phyloP scores from a whole-genome alignment of 2,888 invertebrate species.

The Pterobdella sp. region DNA sequence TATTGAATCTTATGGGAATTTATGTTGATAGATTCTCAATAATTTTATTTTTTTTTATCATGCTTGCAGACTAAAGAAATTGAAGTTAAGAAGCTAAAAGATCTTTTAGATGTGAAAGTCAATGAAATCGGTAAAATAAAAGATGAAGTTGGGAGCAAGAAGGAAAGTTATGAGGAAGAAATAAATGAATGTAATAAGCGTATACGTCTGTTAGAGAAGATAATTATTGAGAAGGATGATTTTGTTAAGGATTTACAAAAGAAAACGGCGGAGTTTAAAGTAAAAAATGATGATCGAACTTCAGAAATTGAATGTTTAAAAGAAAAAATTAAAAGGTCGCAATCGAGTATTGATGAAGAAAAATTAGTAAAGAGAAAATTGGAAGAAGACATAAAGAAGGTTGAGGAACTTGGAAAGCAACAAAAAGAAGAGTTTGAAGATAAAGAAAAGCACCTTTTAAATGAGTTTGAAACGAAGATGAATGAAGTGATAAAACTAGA shows the following conservation, averaged over 20 bases:
- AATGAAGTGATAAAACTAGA: slow-evolving; percentile 14
- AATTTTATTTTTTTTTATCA: background rate
- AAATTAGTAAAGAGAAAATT: background rate
- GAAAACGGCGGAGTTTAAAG: background rate
- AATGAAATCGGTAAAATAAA: background rate
- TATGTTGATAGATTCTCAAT: background rate
- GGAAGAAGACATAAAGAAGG: background rate
- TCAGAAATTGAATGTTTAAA: background rate
- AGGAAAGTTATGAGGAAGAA: background rate
- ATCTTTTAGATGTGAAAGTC: background rate
- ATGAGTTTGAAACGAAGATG: slow-evolving; percentile 7
- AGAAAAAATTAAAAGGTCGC: background rate
- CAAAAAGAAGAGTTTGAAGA: slow-evolving; percentile 29
- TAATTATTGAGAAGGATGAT: background rate
- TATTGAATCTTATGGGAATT: background rate
- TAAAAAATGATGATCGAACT: background rate
- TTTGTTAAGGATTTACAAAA: background rate
- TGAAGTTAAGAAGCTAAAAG: background rate
- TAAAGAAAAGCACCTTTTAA: slow-evolving; percentile 12
- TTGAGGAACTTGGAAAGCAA: background rate
- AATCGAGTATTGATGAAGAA: background rate
- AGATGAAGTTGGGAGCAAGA: background rate
- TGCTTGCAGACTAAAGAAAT: background rate
- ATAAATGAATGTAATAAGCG: background rate
- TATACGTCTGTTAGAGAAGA: background rate